Evolutionary conservation across 2,797 vertebrate genomes (phyloP), one percentile per base, ranked within the genome.

Genomic region (Serranus cabrilla): DNA sequence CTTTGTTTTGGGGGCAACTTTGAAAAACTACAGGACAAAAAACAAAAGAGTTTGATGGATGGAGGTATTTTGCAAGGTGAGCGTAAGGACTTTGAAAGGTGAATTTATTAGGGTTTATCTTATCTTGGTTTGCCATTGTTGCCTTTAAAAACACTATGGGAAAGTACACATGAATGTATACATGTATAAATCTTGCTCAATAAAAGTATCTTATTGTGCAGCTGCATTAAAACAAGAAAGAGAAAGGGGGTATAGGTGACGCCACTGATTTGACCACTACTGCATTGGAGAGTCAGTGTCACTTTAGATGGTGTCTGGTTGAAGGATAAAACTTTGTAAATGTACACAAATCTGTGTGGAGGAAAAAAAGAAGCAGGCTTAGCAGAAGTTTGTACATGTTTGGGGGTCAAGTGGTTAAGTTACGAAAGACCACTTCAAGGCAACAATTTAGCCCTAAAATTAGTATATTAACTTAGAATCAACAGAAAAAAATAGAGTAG

Each of bases 11-110:
- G 16, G 47, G 7, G 18, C 2, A 62, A 58, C 34, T 55, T 64
- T 76, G 57, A 74, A 40, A 58, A n/a, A 42, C 39, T 5, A 39
- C 21, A 55, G 50, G 37, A 59, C 37, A 43, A 58, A 70, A 71
- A 75, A 66, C 42, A 59, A 42, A 27, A 55, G 11, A 57, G 16
- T 40, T 21, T 76, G 60, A 70, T 52, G 34, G 47, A 76, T 74
- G 56, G 45, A 47, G 20, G 16, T 18, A 23, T 59, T 60, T 60
- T 65, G 27, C 0, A 2, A 40, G 49, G 23, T 12, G 20, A 43
- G 52, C 11, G 13, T 61, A 25, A 47, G 39, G 23, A 25, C 25
- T 40, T 34, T 47, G n/a, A 51, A 65, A 65, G 64, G 49, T 49
- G 23, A 80, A 42, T 18, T 42, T 16, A 20, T 72, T 16, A 18